These are phyloP conservation scores for Alethe castanea DNA, from an alignment of 2,113 vertebrate species.

Conservation along the genomic window DNA sequence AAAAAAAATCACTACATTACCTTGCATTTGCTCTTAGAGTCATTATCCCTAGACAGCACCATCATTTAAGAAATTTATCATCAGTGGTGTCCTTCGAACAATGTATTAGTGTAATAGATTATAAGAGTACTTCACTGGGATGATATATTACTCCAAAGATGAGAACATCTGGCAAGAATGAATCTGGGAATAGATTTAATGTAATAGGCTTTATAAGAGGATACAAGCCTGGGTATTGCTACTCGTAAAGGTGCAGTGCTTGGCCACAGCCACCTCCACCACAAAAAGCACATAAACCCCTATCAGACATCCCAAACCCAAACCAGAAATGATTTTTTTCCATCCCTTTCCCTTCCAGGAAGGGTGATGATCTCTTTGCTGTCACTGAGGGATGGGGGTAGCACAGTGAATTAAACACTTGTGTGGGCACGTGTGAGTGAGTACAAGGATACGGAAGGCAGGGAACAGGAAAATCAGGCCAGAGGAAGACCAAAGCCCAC, in stretches of 20 bases:
- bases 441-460: fast-evolving
- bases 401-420: not conserved
- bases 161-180: slow-evolving; percentile 69
- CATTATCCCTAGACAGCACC: slow-evolving; percentile 76
- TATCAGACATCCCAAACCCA: not conserved
- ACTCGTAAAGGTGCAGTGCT: not conserved
- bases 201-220: slow-evolving; percentile 43
- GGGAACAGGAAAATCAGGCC: not conserved
- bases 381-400: not conserved
- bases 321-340: not conserved
- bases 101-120: slow-evolving; percentile 76
- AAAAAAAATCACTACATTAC: slow-evolving; percentile 63
- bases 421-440: fast-evolving
- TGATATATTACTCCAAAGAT: slow-evolving; percentile 71
- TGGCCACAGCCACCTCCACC: not conserved
- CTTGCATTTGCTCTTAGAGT: slow-evolving; percentile 76
- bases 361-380: not conserved
- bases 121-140: slow-evolving; percentile 62
- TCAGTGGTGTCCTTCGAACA: slow-evolving; percentile 71
- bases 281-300: not conserved
- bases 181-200: slow-evolving; percentile 61
- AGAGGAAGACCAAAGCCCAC: not conserved
- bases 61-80: slow-evolving; percentile 81
- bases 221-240: not conserved
- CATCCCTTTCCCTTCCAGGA: not conserved